Percentiles rank a stretch among this genome's conserved stretches.
These are phyloP conservation scores for Uropetala carovei DNA, from an alignment of 2,888 invertebrate species.

Conservation along the genomic window DNA sequence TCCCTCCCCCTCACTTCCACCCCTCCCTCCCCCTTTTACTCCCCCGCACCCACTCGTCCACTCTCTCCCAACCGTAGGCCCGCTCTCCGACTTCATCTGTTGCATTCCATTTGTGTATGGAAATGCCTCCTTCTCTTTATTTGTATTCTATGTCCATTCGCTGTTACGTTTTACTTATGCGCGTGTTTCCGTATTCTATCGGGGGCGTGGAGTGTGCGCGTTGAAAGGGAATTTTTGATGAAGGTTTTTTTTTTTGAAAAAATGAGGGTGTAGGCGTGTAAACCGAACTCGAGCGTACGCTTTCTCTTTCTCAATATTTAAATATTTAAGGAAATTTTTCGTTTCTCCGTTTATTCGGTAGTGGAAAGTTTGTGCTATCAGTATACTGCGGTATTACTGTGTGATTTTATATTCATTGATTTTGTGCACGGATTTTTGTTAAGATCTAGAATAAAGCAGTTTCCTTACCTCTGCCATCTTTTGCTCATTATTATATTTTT, in stretches of 20 bases:
- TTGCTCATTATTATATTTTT: too few relatives aligned
- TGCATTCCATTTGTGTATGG: slow-evolving; percentile 29
- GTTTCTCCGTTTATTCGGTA: too few relatives aligned
- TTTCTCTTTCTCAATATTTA: too few relatives aligned
- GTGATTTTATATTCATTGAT: too few relatives aligned
- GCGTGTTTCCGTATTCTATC: slow-evolving; percentile 5
- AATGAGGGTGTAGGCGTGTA: not conserved
- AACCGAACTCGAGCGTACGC: not conserved
- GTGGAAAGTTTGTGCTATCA: too few relatives aligned
- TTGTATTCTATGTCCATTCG: not conserved
- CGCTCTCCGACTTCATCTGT: slow-evolving; percentile 1
- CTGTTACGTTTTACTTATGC: not conserved
- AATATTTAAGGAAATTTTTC: too few relatives aligned
- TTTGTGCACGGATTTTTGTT: too few relatives aligned
- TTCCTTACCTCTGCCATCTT: too few relatives aligned
- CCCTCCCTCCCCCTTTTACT: not conserved
- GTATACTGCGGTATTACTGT: too few relatives aligned
- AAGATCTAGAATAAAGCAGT: too few relatives aligned
- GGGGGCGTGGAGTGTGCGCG: not conserved
- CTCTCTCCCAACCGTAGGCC: not conserved
- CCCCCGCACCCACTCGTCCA: not conserved
- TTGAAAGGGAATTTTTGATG: slow-evolving; percentile 11
- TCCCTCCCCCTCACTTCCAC: not conserved
- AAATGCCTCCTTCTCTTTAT: not conserved
- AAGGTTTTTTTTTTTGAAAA: not conserved